These are phyloP conservation scores for Drosophila seguyi DNA, from an alignment of 1,140 invertebrate species.

Conservation along the genomic window DNA sequence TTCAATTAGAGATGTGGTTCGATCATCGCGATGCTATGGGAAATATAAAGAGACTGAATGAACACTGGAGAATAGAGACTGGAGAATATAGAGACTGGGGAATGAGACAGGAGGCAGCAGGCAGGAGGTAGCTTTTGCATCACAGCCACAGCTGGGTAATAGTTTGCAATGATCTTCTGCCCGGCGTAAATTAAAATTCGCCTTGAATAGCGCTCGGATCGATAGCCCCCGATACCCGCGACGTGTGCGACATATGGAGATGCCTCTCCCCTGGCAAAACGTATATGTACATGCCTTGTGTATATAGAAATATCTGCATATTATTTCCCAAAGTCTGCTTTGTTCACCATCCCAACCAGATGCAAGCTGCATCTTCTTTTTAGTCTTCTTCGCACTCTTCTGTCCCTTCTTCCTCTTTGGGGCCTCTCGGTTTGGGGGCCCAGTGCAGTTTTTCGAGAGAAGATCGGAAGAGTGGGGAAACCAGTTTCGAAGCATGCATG, in stretches of 20 bases:
- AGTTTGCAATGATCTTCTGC: constrained; percentile 44
- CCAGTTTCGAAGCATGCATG: constrained; percentile 50
- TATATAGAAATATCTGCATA: constrained; percentile 37
- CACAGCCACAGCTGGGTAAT: constrained; percentile 21
- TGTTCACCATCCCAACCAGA: constrained; percentile 37
- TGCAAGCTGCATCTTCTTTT: constrained; percentile 44
- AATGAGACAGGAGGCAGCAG: neutral
- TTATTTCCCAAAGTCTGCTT: constrained; percentile 47
- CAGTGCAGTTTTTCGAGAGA: constrained; percentile 25
- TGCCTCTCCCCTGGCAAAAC: neutral
- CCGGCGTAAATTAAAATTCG: constrained; percentile 51
- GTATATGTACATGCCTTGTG: constrained; percentile 9
- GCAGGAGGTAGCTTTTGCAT: no score
- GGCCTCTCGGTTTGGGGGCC: neutral
- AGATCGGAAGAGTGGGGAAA: constrained; percentile 34
- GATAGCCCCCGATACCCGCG: constrained; percentile 31
- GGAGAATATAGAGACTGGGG: neutral
- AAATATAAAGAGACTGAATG: constrained; percentile 1
- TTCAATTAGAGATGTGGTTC: constrained; percentile 26
- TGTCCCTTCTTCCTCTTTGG: constrained; percentile 19
- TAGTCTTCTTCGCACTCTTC: constrained; percentile 22
- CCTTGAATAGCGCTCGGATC: constrained; percentile 45
- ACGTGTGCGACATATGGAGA: constrained; percentile 34
- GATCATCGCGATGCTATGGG: constrained; percentile 1
- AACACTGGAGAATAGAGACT: neutral